A percentile compares a stretch with the other conserved stretches of the same genome.
These are phyloP conservation scores for Mesorhabditis sp. DNA, from an alignment of 2,888 invertebrate species.

Conservation along the genomic window DNA sequence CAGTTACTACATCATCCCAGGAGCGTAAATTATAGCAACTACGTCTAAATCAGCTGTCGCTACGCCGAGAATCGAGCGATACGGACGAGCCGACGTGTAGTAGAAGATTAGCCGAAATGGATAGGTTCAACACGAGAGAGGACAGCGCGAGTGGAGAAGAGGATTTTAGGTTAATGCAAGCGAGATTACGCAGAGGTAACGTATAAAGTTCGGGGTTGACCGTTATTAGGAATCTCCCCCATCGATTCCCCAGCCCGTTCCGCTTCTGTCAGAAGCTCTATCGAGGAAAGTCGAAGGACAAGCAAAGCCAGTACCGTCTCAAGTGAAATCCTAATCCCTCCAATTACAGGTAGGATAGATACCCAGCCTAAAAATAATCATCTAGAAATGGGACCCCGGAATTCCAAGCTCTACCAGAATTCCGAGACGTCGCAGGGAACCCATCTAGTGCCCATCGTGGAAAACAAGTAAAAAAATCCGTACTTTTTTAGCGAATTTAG, in stretches of 20 bases:
- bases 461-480: no score
- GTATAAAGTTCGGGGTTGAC: not conserved
- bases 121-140: not conserved
- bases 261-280: not conserved
- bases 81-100: constrained; percentile 5
- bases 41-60: no score
- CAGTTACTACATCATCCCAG: no score
- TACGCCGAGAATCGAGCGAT: not conserved
- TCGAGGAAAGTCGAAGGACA: constrained; percentile 1
- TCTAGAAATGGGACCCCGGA: no score
- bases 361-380: no score
- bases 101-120: not conserved
- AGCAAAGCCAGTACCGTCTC: constrained; percentile 2
- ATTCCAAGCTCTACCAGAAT: no score
- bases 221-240: not conserved
- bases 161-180: not conserved
- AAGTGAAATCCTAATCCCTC: not conserved
- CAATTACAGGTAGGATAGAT: not conserved
- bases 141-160: constrained; percentile 6
- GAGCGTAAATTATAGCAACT: no score
- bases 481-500: not conserved
- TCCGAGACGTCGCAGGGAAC: no score
- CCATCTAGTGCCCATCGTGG: no score
- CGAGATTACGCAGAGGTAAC: not conserved
- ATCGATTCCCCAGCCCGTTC: not conserved